Base-by-base conservation (phyloP, 2,888 invertebrate species). In the Parapristionchus giblindavisi region DNA sequence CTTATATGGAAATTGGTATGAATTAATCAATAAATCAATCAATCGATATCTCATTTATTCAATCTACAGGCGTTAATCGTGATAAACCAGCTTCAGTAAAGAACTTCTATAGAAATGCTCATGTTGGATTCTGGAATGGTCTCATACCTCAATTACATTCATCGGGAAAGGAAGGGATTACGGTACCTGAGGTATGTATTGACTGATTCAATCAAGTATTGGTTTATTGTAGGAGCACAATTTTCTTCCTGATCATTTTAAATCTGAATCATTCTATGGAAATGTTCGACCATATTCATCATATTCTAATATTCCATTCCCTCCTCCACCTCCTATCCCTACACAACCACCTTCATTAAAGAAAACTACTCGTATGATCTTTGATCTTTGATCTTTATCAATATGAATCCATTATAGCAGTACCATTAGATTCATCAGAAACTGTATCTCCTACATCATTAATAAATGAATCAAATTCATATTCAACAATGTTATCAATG, bases 41-140 rank as follows among this genome's bases (percentile, higher is more conserved):
- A 32, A n/a, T 36, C 4, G n/a, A 27, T 29, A 27, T 43, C 29
- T 8, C 11, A 14, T 14, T 17, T 43, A 17, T 43, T 17, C 43
- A 14, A 43, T 43, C 54, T 36, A 24, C 3, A 68, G 68, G 68
- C 6, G 68, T 36, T 14, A 68, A 11, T 5, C 32, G 68, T 14
- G 70, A 71, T 21, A 71, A 71, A 29, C 70, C 70, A 17, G 60
- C 60, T 0, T 78, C 82, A 8, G 82, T 87, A 14, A 85, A 84
- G 74, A 85, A 85, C 75, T 88, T 85, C 78, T 88, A 88, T 74
- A 81, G 86, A 8, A 86, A 86, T 65, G 81, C 82, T 34, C 83
- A 82, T 75, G 85, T 87, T 2, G 87, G 85, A 3, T 88, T 88
- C 77, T 88, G 88, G 88, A 85, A 80, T 61, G 77, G 78, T n/a